Base-by-base conservation (phyloP, 30 jellyfish, hydroid and myxozoan genomes). In the Hydra vulgaris region DNA sequence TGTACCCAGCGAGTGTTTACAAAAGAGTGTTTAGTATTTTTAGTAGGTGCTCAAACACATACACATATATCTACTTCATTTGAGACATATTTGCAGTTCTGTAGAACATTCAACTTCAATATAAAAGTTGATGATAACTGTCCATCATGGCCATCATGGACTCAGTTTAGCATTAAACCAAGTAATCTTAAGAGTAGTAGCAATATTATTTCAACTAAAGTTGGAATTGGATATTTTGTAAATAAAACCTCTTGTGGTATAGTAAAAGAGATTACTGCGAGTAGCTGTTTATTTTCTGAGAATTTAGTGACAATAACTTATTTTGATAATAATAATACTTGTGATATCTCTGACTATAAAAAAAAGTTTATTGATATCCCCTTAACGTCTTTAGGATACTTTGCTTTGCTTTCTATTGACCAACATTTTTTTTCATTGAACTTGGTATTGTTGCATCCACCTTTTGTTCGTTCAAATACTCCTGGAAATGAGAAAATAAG, bases 1-100 rank as follows among this genome's bases (percentile, higher is more conserved):
- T 87, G 85, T 7, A 18, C 82, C 20, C 53, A 75, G 25, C 72
- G 85, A 0, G 85, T 87, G 25, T 83, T 87, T 61, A n/a, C 85
- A 15, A 23, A 66, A 24, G 74, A 73, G 5, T 84, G 82, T 61
- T 56, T 27, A 18, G 85, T 87, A 18, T 69, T 75, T 66, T 78
- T 87, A 7, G 76, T 83, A 25, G 83, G 96, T 74, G 82, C 83
- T 75, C 78, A 73, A 18, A 22, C 16, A 0, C 85, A 20, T 15
- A 15, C 20, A 23, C 22, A 20, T 5, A 70, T 17, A 25, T 70
- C 21, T 19, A 40, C 4, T 18, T 17, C 56, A 23, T 25, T 0
- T 21, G 72, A 75, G 7, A 16, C 66, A 17, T 75, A 75, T 26
- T 18, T 24, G 4, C 53, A 25, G 83, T 75, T 75, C 26, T 75